Base-by-base conservation (phyloP, 2,888 invertebrate genomes). In the Emesis furor region DNA sequence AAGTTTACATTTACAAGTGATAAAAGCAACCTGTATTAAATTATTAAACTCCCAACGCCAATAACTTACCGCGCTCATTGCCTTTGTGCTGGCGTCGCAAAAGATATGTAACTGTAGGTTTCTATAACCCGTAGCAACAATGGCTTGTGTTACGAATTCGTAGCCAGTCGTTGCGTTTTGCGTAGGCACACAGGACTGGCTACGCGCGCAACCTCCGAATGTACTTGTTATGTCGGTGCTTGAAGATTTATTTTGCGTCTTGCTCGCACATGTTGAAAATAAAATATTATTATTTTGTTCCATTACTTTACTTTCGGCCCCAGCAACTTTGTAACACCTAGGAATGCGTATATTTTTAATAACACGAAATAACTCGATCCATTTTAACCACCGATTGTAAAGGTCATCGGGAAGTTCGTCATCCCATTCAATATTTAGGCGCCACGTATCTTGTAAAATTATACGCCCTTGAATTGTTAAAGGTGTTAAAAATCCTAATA, bases 391-490 rank as follows among this genome's bases (percentile, higher is more conserved):
- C 30, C 30, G 24, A 10, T 30, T 6, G 30, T 62, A 62, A 62
- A 62, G 8, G 4, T 62, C 10, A 6, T 62, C 24, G 3, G 10
- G 8, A 30, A 62, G 24, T 30, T 30, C 10, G 12, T 62, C 62
- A 62, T 62, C 62, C 62, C 62, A 62, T 8, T 30, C 62, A 5
- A 62, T 24, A 10, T 24, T 62, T 62, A 6, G n/a, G 8, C 62
- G n/a, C 62, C 62, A 62, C 8, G 17, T 62, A 6, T 62, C 62
- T 79, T 89, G 90, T 2, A 91, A 24, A 24, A 91, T 71, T 6
- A 90, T 88, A 78, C 82, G 86, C 6, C 86, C 89, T 17, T 86
- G 77, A 10, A 90, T 87, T 0, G 87, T 89, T 24, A 88, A 88
- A 3, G 89, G 90, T 5, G 88, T 42, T 2, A 90, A 59, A 62